A percentile compares a stretch with the other conserved stretches of the same genome.
phyloP scores from a whole-genome alignment of 2,797 vertebrate genomes.

The Varecia variegata region DNA sequence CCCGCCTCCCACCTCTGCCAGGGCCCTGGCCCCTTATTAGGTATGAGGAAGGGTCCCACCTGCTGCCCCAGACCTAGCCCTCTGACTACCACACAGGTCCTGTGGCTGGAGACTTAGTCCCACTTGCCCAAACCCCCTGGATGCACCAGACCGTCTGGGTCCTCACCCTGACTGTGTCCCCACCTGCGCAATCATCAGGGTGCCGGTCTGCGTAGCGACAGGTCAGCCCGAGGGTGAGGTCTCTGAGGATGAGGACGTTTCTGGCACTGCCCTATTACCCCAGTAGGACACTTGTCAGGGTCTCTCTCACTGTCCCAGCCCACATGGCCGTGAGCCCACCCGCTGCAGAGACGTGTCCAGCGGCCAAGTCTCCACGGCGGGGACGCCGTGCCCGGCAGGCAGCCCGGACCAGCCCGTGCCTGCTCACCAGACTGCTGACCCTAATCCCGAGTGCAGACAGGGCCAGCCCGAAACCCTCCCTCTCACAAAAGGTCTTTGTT shows the following conservation, averaged over 20 bases:
- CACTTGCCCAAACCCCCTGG: neutral
- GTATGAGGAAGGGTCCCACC: neutral
- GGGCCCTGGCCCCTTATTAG: neutral
- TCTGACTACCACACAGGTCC: neutral
- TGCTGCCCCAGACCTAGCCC: too few species aligned
- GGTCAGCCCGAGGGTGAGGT: too few species aligned
- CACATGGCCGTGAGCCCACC: neutral
- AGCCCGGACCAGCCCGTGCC: neutral
- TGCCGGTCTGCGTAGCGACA: neutral
- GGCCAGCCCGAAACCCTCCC: neutral
- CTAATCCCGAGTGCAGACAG: neutral
- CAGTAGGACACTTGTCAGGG: neutral
- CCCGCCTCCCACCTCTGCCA: neutral
- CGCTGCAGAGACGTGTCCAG: neutral
- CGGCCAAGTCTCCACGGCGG: neutral
- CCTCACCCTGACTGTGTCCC: neutral
- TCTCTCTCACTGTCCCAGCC: neutral
- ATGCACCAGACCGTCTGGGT: too few species aligned
- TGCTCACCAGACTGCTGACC: neutral
- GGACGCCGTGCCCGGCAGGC: neutral
- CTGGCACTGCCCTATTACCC: neutral
- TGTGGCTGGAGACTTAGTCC: neutral
- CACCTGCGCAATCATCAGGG: accelerated
- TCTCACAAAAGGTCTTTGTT: conserved; percentile 40
- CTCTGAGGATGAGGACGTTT: neutral